Evolutionary conservation across 2,797 vertebrate genomes (phyloP).

Genomic region (Siniperca scherzeri): DNA sequence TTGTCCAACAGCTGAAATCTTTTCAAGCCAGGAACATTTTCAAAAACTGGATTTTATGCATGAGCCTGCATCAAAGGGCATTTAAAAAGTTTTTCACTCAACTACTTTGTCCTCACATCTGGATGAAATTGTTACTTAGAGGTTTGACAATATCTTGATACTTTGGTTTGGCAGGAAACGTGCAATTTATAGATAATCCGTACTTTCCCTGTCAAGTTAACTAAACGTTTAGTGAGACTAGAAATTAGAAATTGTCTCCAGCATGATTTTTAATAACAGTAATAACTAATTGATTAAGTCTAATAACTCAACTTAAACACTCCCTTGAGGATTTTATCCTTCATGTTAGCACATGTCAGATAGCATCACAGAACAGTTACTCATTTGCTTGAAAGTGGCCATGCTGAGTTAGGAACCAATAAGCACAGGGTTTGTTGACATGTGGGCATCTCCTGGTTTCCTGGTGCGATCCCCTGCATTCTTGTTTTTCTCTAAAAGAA

Average conservation of each 20-base stretch:
- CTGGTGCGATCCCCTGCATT: constrained; percentile 77
- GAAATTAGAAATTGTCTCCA: constrained; percentile 1
- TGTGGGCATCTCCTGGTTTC: constrained; percentile 79
- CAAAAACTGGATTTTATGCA: constrained; percentile 74
- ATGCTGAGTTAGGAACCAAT: constrained; percentile 64
- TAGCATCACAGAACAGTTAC: constrained; percentile 49
- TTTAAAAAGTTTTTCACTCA: constrained; percentile 58
- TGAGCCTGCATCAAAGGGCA: constrained; percentile 78
- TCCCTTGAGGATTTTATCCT: constrained; percentile 23
- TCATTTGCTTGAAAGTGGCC: constrained; percentile 61
- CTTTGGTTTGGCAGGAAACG: constrained; percentile 53
- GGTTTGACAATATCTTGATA: constrained; percentile 67
- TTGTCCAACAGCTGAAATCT: constrained; percentile 82
- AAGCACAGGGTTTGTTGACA: constrained; percentile 70
- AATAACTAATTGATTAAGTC: constrained; percentile 25
- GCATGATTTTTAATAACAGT: constrained; percentile 10
- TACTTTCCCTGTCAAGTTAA: constrained; percentile 33
- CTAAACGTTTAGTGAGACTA: constrained; percentile 34
- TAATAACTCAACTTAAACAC: constrained; percentile 30
- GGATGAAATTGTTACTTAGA: constrained; percentile 85
- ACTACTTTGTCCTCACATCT: constrained; percentile 83
- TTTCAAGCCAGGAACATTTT: constrained; percentile 74
- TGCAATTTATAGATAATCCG: constrained; percentile 58
- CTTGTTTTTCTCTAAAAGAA: constrained; percentile 72
- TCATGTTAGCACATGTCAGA: constrained; percentile 57